These are phyloP conservation scores for Perca flavescens DNA, from an alignment of 2,113 vertebrate species.

Conservation along the genomic window DNA sequence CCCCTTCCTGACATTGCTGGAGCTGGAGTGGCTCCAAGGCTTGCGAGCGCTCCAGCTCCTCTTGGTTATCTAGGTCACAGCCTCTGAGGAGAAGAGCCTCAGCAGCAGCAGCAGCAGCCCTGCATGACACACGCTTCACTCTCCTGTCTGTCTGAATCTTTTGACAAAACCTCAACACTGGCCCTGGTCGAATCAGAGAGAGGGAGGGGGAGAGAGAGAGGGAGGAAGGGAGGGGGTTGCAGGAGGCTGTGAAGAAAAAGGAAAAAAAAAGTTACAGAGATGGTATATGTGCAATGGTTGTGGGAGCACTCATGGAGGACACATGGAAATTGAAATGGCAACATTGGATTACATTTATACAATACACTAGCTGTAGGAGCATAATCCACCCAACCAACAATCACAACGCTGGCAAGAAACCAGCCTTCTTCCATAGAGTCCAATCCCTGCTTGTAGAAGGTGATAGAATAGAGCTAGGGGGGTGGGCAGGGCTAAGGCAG, in stretches of 20 bases:
- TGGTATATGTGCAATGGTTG: constrained; percentile 58
- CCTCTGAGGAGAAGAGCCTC: constrained; percentile 79
- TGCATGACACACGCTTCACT: constrained; percentile 83
- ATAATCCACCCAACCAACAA: constrained; percentile 67
- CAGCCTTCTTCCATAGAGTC: constrained; percentile 61
- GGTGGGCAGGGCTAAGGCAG: constrained; percentile 66
- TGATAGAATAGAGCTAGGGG: constrained; percentile 77
- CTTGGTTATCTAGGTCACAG: constrained; percentile 85
- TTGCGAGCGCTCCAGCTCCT: constrained; percentile 81
- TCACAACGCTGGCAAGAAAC: constrained; percentile 35
- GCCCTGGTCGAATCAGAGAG: constrained; percentile 58
- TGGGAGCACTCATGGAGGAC: constrained; percentile 59
- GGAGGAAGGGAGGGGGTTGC: constrained; percentile 36
- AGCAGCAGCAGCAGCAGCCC: constrained; percentile 74
- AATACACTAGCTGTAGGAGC: constrained; percentile 52
- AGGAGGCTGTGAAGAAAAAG: constrained; percentile 47
- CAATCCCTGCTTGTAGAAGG: constrained; percentile 67
- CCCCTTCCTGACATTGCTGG: constrained; percentile 82
- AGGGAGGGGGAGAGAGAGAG: constrained; percentile 28
- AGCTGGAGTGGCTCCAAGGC: constrained; percentile 82
- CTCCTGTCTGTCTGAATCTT: constrained; percentile 82
- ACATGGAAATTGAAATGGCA: constrained; percentile 62
- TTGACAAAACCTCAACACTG: constrained; percentile 81
- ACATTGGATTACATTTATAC: constrained; percentile 64
- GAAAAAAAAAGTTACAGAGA: constrained; percentile 63